Conservation (phyloP, 1,140 invertebrate species). For the Yoshiicerus persimilis region DNA sequence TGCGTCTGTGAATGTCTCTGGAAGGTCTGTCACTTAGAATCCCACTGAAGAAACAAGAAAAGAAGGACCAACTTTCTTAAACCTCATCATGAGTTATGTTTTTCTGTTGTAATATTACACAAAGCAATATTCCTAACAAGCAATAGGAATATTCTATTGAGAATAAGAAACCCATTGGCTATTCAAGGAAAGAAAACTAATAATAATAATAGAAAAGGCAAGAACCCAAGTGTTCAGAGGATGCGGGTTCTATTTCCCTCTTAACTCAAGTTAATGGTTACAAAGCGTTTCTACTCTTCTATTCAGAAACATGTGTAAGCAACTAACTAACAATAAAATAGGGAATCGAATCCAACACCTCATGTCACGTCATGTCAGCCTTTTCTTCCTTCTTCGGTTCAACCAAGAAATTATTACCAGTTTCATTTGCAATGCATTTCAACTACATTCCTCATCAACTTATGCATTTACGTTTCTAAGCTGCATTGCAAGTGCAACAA, state of each 20-base stretch:
- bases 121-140: not conserved
- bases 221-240: not conserved
- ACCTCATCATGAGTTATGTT: not conserved
- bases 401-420: not conserved
- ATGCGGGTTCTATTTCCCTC: not conserved
- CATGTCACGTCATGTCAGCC: not conserved
- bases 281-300: conserved; percentile 6
- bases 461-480: not conserved
- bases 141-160: not conserved
- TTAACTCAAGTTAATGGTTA: not conserved
- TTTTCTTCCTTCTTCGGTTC: not conserved
- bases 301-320: conserved; percentile 1
- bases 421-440: not conserved
- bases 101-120: not conserved
- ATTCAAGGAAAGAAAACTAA: not conserved
- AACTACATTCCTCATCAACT: not conserved
- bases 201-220: not conserved
- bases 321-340: conserved; percentile 9
- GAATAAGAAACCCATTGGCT: not conserved
- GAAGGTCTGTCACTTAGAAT: not conserved
- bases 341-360: conserved; percentile 5
- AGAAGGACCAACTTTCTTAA: not conserved
- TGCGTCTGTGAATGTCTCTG: not conserved
- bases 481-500: not conserved
- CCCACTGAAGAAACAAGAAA: too few species aligned